Base-by-base conservation (phyloP, 2,113 vertebrate genomes). In the Stigmatopora nigra region DNA sequence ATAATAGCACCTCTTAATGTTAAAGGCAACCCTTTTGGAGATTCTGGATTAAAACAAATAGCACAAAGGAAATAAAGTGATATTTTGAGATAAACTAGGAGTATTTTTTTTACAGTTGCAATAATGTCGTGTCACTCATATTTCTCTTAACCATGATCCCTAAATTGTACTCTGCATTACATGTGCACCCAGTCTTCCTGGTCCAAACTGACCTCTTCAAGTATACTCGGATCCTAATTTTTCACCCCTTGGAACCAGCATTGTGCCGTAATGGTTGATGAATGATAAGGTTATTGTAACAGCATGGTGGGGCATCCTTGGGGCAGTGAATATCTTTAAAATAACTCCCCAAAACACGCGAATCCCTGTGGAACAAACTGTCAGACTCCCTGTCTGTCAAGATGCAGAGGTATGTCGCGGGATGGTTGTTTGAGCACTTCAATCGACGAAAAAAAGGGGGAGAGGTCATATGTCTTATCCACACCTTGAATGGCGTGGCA, bases 381-480 rank as follows among this genome's bases (percentile, higher is more conserved):
- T 60, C 68, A 4, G 35, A 48, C 0, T 70, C 69, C 65, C 79
- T 77, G 82, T 87, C 87, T 22, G 72, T 89, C 88, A 88, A 80
- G 75, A 80, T 69, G 75, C 74, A 72, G 78, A 82, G 83, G 78
- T 79, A 78, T 84, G 86, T 79, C 65, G 47, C 71, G 67, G 79
- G 82, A 87, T 76, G 69, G 82, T 78, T 75, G 85, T 65, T 79
- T 85, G 81, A 86, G 68, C 72, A 84, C 84, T 85, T 86, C 83
- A 85, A 82, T 82, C 81, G 67, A 69, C 74, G 67, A 75, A 70
- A 63, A 68, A 51, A 65, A 62, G 73, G 78, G 80, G 80, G 82
- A 76, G 80, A 86, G 88, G 86, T 87, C 88, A 86, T 75, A 79
- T 61, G 51, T 86, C 86, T 89, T 87, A 88, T 85, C 86, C 87